Evolutionary conservation across 2,888 invertebrate genomes (phyloP).

Genomic region (Dorcus hopei): DNA sequence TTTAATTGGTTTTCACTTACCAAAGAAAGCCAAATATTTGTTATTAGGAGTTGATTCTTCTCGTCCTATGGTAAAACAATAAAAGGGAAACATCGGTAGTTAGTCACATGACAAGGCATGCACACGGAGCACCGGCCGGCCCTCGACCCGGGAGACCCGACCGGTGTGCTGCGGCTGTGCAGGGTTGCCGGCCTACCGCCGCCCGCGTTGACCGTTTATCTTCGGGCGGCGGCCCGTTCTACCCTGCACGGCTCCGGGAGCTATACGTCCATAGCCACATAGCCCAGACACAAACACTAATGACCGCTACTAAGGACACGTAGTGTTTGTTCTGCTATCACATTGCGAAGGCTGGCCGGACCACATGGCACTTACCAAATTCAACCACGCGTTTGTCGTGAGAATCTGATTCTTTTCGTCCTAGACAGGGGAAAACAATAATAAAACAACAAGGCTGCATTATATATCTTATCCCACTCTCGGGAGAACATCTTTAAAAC

Average conservation of each 20-base stretch:
- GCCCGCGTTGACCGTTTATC: not conserved
- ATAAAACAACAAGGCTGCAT: slow-evolving; percentile 55
- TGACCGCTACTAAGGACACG: slow-evolving; percentile 20
- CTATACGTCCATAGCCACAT: slow-evolving; percentile 48
- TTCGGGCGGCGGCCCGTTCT: no score
- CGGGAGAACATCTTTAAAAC: slow-evolving; percentile 21
- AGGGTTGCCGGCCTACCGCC: slow-evolving; percentile 4
- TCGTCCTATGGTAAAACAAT: slow-evolving; percentile 83
- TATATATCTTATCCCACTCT: slow-evolving; percentile 32
- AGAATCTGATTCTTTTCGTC: slow-evolving; percentile 99
- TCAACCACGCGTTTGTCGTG: slow-evolving; percentile 97
- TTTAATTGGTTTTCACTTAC: slow-evolving; percentile 68
- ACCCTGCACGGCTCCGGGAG: slow-evolving; percentile 27
- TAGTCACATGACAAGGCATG: slow-evolving; percentile 51
- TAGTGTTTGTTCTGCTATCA: slow-evolving; percentile 43
- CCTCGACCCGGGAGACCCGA: slow-evolving; percentile 20
- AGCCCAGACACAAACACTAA: slow-evolving; percentile 46
- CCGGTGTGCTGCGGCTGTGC: slow-evolving; percentile 25
- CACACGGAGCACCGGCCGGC: slow-evolving; percentile 36
- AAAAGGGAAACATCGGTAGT: slow-evolving; percentile 64
- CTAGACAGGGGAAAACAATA: slow-evolving; percentile 62
- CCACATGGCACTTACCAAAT: slow-evolving; percentile 84
- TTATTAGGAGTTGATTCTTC: slow-evolving; percentile 93
- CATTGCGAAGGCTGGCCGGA: slow-evolving; percentile 47
- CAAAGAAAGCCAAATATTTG: slow-evolving; percentile 94